Base-by-base conservation (phyloP, 2,888 invertebrate genomes). In the Athalia circularis region DNA sequence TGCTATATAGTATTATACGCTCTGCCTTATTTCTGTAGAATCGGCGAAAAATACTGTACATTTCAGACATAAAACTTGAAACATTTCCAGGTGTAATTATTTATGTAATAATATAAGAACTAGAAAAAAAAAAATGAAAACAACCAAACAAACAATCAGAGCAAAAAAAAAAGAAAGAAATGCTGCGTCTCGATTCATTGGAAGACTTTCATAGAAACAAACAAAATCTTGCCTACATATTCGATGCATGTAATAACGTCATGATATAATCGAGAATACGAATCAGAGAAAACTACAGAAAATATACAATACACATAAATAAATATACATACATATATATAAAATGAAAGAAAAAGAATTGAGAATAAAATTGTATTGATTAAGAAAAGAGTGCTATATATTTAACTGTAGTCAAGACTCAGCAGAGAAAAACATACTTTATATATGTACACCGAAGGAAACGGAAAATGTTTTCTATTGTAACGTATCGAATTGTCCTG, bases 11-110 rank as follows among this genome's bases (percentile, higher is more conserved):
- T 70, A 70, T 70, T 45, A 11, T 70, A 70, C 67, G 54, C 70
- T 70, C 43, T 57, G 72, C 72, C 72, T 72, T 72, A 72, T 72
- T 57, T 72, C 72, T 59, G 59, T 59, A 72, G 59, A 59, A 72
- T 59, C 57, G 72, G 72, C 57, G 52, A 70, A 9, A 47, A 13
- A 59, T 72, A 72, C 13, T 72, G 13, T 57, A 67, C 50, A 67
- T 50, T 65, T 65, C 65, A 68, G 52, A 29, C 13, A 13, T 68
- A 29, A 52, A 68, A 70, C 70, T 52, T 70, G 52, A 70, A 54
- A 70, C 70, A 70, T 70, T 70, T 70, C 70, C 43, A 43, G 54
- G 52, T 68, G 54, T 65, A 65, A 67, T 67, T 13, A 67, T 67
- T 9, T 67, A 67, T 15, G 50, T 48, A 65, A 15, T 5, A 50